Evolutionary conservation across 2,113 vertebrate species (phyloP).

Genomic region (Eudyptes chrysolophus): DNA sequence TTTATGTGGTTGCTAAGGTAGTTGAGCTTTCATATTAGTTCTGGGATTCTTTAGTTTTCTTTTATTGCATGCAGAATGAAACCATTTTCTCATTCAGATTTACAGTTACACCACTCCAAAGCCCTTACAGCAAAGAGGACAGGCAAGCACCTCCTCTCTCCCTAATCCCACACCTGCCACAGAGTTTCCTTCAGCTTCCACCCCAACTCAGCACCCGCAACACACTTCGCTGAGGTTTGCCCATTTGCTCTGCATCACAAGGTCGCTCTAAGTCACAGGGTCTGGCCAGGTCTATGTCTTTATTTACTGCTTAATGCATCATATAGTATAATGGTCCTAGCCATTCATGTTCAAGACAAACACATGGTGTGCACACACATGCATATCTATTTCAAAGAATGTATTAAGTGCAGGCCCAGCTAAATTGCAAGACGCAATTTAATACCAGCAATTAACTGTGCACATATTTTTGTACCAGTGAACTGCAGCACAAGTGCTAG

Average conservation of each 20-base stretch:
- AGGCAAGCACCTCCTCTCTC: neutral
- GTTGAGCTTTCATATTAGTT: neutral
- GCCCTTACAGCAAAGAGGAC: neutral
- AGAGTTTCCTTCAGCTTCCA: neutral
- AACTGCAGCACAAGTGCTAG: slow-evolving; percentile 6
- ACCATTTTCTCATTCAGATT: neutral
- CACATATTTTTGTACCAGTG: slow-evolving; percentile 1
- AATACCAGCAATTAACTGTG: slow-evolving; percentile 31
- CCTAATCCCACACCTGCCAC: neutral
- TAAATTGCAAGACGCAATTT: slow-evolving; percentile 51
- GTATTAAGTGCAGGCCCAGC: neutral
- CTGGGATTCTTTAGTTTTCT: neutral
- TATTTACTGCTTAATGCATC: neutral
- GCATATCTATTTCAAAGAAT: slow-evolving; percentile 39
- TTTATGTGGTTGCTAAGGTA: neutral
- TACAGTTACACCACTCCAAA: neutral
- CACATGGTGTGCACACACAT: neutral
- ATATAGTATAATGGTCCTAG: neutral
- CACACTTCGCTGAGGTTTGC: neutral
- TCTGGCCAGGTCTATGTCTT: neutral
- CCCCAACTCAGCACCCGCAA: neutral
- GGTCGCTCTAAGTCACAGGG: neutral
- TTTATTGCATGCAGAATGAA: neutral
- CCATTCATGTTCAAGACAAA: neutral
- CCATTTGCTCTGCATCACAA: neutral